These are phyloP conservation scores for Mareca penelope DNA, from an alignment of 2,797 vertebrate genomes.

Conservation along the genomic window DNA sequence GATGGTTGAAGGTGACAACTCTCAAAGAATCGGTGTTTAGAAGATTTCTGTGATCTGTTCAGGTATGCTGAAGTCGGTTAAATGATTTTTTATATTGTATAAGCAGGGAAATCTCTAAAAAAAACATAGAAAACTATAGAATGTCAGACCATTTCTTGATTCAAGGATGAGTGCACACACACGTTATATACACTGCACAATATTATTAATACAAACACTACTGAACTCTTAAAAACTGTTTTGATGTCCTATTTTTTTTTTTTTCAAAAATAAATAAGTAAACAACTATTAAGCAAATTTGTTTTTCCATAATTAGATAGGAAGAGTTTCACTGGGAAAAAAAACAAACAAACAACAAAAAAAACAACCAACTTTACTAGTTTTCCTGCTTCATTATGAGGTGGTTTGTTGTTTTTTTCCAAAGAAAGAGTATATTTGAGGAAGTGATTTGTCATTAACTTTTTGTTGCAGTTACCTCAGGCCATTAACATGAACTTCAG, in stretches of 20 bases:
- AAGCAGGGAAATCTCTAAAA: neutral
- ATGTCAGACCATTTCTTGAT: neutral
- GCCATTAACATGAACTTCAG: neutral
- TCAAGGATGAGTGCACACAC: neutral
- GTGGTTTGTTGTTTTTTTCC: neutral
- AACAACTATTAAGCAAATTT: neutral
- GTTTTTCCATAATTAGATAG: neutral
- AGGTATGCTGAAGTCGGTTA: neutral
- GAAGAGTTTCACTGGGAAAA: neutral
- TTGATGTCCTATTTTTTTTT: neutral
- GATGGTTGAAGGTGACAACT: neutral
- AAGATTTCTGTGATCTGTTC: neutral
- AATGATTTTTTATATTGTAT: neutral
- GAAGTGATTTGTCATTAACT: neutral
- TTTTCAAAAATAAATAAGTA: neutral
- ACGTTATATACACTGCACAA: neutral
- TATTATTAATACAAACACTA: neutral
- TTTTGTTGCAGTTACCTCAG: neutral
- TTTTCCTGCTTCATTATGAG: neutral
- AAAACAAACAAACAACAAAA: neutral
- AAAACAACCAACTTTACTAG: neutral
- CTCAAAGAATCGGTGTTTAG: neutral
- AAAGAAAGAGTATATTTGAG: neutral
- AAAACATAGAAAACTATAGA: neutral
- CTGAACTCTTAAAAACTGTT: neutral